A percentile compares a stretch with the other conserved stretches of the same genome.
These are phyloP conservation scores for Heteromurus nitidus DNA, from an alignment of 2,888 invertebrate genomes.

Conservation along the genomic window DNA sequence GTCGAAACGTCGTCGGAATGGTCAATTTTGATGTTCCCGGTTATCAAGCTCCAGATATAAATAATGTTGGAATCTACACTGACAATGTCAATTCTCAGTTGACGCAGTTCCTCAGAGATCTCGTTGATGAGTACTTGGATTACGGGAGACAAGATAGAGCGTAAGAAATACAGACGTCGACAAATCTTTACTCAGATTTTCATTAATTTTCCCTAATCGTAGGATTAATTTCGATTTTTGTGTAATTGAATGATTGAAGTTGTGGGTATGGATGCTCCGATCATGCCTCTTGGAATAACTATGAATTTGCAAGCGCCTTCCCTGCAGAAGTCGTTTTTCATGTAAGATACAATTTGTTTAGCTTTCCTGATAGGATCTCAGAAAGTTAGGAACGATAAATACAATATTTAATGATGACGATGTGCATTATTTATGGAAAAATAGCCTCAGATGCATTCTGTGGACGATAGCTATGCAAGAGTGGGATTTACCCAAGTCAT, in stretches of 20 bases:
- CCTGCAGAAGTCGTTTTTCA: slow-evolving; percentile 30
- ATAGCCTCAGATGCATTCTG: slow-evolving; percentile 57
- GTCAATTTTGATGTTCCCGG: slow-evolving; percentile 59
- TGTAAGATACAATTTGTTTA: slow-evolving; percentile 7
- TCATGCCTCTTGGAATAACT: slow-evolving; percentile 45
- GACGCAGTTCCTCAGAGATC: slow-evolving; percentile 44
- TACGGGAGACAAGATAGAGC: slow-evolving; percentile 21
- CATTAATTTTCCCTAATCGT: neutral
- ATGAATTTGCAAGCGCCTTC: slow-evolving; percentile 52
- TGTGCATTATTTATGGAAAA: neutral
- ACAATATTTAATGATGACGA: neutral
- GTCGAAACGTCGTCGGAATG: slow-evolving; percentile 55
- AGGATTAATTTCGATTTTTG: neutral
- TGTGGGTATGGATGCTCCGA: slow-evolving; percentile 49
- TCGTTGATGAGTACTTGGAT: slow-evolving; percentile 54
- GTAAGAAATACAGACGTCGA: neutral
- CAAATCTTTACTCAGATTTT: neutral
- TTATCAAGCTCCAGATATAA: slow-evolving; percentile 11
- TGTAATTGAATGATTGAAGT: neutral
- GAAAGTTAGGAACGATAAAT: neutral
- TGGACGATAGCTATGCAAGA: slow-evolving; percentile 34
- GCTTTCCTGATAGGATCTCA: neutral
- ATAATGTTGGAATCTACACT: slow-evolving; percentile 45
- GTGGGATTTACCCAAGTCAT: slow-evolving; percentile 40
- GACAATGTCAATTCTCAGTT: slow-evolving; percentile 49